Evolutionary conservation across 1,140 invertebrate genomes (phyloP).

Genomic region (Frieseomelitta varia): DNA sequence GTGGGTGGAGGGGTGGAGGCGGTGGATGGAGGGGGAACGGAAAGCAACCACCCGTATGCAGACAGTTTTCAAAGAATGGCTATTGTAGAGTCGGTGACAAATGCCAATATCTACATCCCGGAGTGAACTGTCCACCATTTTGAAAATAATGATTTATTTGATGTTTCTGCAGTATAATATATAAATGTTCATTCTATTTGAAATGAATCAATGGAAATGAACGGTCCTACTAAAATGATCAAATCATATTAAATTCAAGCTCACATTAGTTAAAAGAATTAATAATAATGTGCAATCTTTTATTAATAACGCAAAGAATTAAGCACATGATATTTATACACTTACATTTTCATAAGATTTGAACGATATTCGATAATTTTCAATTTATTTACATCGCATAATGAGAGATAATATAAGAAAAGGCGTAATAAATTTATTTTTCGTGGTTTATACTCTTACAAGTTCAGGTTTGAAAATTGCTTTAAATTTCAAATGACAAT

Average conservation of each 20-base stretch:
- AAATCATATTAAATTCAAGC: background rate
- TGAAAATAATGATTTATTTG: conserved; percentile 57
- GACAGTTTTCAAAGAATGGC: conserved; percentile 89
- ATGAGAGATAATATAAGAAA: background rate
- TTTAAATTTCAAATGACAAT: conserved; percentile 31
- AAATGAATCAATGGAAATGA: background rate
- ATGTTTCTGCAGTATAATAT: background rate
- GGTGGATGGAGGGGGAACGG: conserved; percentile 80
- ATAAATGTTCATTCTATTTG: conserved; percentile 9
- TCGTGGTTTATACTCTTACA: background rate
- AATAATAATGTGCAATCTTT: conserved; percentile 47
- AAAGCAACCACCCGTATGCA: conserved; percentile 84
- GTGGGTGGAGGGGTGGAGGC: conserved; percentile 81
- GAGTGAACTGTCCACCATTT: conserved; percentile 84
- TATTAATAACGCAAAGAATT: conserved; percentile 11
- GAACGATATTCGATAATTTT: conserved; percentile 26
- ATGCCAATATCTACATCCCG: conserved; percentile 90
- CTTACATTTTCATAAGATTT: conserved; percentile 34
- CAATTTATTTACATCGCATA: conserved; percentile 16
- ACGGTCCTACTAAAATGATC: background rate
- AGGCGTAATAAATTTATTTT: conserved; percentile 26
- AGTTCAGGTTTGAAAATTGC: background rate
- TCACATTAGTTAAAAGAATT: conserved; percentile 9
- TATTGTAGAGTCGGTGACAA: conserved; percentile 89
- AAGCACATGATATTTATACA: conserved; percentile 13